Percentiles rank a stretch among this genome's conserved stretches.
These are phyloP conservation scores for Brachionus paranguensis DNA, from an alignment of 1,140 invertebrate genomes.

Conservation along the genomic window DNA sequence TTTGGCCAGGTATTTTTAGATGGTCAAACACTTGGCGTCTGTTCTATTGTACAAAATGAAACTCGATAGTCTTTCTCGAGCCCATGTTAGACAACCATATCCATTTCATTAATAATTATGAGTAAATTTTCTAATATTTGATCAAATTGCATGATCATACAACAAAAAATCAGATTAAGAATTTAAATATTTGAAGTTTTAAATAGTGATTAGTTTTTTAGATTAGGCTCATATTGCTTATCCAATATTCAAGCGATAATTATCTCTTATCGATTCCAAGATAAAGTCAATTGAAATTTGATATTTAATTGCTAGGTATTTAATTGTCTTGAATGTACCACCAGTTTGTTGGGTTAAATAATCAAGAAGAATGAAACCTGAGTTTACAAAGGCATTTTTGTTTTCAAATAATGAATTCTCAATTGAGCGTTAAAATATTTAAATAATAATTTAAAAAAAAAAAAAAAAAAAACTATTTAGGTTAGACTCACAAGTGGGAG, in stretches of 20 bases:
- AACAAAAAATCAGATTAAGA: not conserved
- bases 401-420: not conserved
- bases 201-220: not conserved
- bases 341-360: not conserved
- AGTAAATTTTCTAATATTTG: not conserved
- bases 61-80: not conserved
- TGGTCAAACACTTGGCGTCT: not conserved
- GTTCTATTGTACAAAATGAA: not conserved
- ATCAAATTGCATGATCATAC: not conserved
- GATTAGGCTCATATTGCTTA: not conserved
- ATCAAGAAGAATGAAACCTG: not conserved
- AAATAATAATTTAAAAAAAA: not conserved
- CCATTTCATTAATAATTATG: not conserved
- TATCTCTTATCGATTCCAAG: not conserved
- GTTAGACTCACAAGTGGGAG: not conserved
- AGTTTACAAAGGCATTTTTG: not conserved
- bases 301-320: not conserved
- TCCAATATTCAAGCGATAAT: not conserved
- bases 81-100: not conserved
- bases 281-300: not conserved
- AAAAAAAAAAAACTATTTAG: not conserved
- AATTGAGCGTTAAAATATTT: not conserved
- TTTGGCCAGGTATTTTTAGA: not conserved
- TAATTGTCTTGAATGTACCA: not conserved
- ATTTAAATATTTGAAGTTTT: not conserved